Evolutionary conservation across 2,888 invertebrate genomes (phyloP), one percentile per base, ranked within the genome.

Genomic region (Thymelicus lineola): DNA sequence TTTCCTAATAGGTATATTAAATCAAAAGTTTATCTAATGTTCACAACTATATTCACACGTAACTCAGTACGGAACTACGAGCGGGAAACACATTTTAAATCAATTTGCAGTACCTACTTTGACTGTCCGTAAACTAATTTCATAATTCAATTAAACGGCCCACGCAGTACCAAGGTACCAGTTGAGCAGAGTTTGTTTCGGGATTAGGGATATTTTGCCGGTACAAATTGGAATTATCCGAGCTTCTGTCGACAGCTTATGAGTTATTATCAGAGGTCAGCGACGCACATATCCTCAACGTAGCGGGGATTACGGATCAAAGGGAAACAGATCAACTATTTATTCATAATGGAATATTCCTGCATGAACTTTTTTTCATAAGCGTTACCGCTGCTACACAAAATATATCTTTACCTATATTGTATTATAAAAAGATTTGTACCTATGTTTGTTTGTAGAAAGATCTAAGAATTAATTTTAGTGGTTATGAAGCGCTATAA

Each of bases 141-240:
- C 57, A 62, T 63, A 68, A 62, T 68, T 68, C 62, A 62, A 68
- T 68, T 62, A 68, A n/a, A 55, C 57, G 28, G 61, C 15, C 45
- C 15, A 48, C 10, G 42, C 28, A 28, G 3, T 28, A 28, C 4
- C 1, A 28, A 20, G 20, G 20, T 20, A 38, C 66, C 20, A 38
- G 20, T 48, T 17, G 45, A 36, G 35, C 57, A 38, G 38, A 62
- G 35, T 55, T 63, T 68, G 62, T 57, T 57, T 68, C 42, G 28
- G 68, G 58, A 48, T 66, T 58, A 46, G 46, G 62, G 20, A 63
- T 57, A 68, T 46, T 68, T 55, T 9, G 35, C 28, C n/a, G 17
- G 46, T 58, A 55, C n/a, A 48, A 68, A 68, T 68, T 68, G 68
- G 55, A 57, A 62, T 68, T 68, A 68, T 48, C 55, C n/a, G n/a